These are phyloP conservation scores for Borostomias antarcticus DNA, from an alignment of 2,797 vertebrate genomes.

Conservation along the genomic window DNA sequence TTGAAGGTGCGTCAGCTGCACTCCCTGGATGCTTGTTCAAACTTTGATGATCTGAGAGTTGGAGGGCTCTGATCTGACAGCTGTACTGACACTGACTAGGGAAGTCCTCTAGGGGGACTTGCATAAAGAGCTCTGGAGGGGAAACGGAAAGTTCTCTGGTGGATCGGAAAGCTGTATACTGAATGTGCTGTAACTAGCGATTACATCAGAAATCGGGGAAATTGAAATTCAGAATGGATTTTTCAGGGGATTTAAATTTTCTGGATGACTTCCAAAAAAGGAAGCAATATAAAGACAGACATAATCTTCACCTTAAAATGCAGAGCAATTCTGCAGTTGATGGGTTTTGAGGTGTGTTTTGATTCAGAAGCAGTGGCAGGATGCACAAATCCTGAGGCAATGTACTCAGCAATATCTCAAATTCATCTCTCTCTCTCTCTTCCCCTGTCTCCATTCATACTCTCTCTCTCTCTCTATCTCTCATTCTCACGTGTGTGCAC, in stretches of 20 bases:
- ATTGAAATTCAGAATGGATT: not conserved
- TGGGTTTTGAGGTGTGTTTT: not conserved
- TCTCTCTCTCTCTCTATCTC: not conserved
- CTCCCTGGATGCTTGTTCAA: not conserved
- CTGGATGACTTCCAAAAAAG: too few relatives aligned
- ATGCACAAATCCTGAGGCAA: conserved; percentile 42
- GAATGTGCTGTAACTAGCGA: not conserved
- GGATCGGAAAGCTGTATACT: too few relatives aligned
- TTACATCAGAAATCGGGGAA: not conserved
- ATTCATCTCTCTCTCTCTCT: conserved; percentile 29
- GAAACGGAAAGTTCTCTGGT: too few relatives aligned
- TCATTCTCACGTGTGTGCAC: not conserved
- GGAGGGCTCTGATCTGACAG: not conserved
- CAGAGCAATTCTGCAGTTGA: not conserved
- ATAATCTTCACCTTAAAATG: not conserved
- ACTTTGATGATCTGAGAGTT: not conserved
- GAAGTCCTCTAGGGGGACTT: not conserved
- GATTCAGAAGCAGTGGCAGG: conserved; percentile 28
- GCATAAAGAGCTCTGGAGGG: not conserved
- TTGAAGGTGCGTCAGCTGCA: not conserved
- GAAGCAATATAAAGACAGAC: not conserved
- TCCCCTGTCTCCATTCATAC: not conserved
- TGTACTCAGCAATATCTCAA: conserved; percentile 35
- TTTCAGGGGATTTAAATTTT: too few relatives aligned
- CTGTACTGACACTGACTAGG: not conserved